phyloP scores from a whole-genome alignment of 2,888 invertebrate genomes.

The Malthinus seriepunctatus region DNA sequence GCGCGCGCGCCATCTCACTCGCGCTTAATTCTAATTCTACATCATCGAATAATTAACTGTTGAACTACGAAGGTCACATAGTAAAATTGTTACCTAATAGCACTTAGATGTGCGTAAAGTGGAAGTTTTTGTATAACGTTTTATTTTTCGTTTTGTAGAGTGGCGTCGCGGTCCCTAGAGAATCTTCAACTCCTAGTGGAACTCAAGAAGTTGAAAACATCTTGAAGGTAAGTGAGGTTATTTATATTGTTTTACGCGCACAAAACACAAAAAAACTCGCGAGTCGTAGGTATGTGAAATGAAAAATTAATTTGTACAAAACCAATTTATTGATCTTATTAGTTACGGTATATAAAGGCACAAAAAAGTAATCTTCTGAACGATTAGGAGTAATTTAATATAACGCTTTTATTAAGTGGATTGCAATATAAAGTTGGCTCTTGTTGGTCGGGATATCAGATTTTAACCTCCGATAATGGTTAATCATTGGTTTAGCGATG shows the following conservation, averaged over 20 bases:
- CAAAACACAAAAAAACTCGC: not conserved
- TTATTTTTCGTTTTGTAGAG: conserved; percentile 35
- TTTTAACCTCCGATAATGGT: conserved; percentile 26
- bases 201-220: conserved; percentile 67
- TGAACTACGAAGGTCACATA: not conserved
- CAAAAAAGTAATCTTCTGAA: conserved; percentile 19
- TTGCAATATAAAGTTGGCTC: conserved; percentile 21
- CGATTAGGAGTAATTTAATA: conserved; percentile 27
- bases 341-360: conserved; percentile 19
- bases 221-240: conserved; percentile 60
- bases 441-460: conserved; percentile 19
- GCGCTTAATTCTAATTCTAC: too few relatives aligned
- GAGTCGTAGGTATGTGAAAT: too few relatives aligned
- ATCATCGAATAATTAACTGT: not conserved
- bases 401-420: conserved; percentile 19
- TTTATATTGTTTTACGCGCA: conserved; percentile 3
- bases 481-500: conserved; percentile 21
- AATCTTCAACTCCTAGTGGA: conserved; percentile 55
- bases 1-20: too few relatives aligned
- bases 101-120: too few relatives aligned
- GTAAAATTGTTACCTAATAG: not conserved
- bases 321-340: conserved; percentile 21
- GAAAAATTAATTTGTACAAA: conserved; percentile 19
- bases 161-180: conserved; percentile 52
- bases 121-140: too few relatives aligned